phyloP scores from a whole-genome alignment of 2,113 vertebrate genomes.

The Taxidea taxus region DNA sequence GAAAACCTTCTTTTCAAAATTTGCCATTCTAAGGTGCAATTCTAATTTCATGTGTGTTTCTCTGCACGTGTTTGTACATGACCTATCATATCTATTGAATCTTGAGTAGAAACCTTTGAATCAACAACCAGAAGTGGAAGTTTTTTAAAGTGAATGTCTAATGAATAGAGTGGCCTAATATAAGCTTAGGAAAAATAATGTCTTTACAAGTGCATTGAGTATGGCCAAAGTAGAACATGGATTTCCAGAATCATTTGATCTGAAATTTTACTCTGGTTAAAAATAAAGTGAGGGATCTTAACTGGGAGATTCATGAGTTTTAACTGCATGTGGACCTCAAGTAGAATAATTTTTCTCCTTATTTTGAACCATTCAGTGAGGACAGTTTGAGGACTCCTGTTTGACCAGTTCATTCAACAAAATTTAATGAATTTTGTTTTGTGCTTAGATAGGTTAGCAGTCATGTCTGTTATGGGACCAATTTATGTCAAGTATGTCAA shows the following conservation, averaged over 20 bases:
- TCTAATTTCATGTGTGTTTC: not conserved
- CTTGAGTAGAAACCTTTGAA: not conserved
- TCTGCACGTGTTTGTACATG: not conserved
- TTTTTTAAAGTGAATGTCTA: not conserved
- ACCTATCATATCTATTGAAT: not conserved
- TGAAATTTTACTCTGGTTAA: not conserved
- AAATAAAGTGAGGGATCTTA: not conserved
- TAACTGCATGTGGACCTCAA: not conserved
- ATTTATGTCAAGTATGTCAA: slow-evolving; percentile 82
- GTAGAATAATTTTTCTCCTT: slow-evolving; percentile 41
- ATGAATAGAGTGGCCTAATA: not conserved
- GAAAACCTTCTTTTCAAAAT: not conserved
- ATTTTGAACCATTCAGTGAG: slow-evolving; percentile 21
- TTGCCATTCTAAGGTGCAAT: not conserved
- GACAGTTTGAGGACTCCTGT: slow-evolving; percentile 71
- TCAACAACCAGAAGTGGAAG: not conserved
- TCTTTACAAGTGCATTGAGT: not conserved
- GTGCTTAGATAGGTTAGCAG: slow-evolving; percentile 81
- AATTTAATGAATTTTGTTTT: slow-evolving; percentile 81
- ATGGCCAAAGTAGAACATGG: not conserved
- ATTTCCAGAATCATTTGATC: not conserved
- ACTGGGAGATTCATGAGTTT: not conserved
- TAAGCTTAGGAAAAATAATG: not conserved
- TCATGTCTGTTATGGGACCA: slow-evolving; percentile 79
- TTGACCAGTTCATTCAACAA: slow-evolving; percentile 75